phyloP scores from a whole-genome alignment of 2,113 vertebrate genomes.

The Lagopus muta region DNA sequence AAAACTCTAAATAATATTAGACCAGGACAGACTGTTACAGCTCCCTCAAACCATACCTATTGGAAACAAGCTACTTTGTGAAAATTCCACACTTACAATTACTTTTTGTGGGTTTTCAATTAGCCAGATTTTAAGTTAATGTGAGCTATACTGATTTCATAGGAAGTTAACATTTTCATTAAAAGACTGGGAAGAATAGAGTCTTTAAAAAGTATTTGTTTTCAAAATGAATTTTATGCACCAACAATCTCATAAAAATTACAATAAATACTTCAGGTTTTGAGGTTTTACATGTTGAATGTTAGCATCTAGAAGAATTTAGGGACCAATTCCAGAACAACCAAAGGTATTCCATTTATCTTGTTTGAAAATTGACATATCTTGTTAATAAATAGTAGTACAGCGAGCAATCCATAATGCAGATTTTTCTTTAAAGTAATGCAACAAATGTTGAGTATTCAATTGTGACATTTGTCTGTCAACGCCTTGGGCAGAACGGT shows the following conservation, averaged over 20 bases:
- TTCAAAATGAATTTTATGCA: background rate
- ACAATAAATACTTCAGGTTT: background rate
- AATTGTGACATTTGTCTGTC: rapidly evolving
- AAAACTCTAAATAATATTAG: background rate
- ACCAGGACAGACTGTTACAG: background rate
- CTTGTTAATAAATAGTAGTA: background rate
- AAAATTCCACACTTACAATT: background rate
- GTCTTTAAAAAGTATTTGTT: background rate
- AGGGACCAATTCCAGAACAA: background rate
- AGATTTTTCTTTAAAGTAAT: background rate
- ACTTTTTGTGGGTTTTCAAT: background rate
- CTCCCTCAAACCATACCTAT: background rate
- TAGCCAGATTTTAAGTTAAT: background rate
- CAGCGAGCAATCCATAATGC: background rate
- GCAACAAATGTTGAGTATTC: background rate
- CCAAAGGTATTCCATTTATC: background rate
- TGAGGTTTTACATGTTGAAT: background rate
- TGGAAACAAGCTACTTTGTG: background rate
- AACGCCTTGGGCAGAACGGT: background rate
- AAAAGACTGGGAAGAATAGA: background rate
- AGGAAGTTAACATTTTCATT: background rate
- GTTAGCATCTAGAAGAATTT: background rate
- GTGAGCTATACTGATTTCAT: background rate
- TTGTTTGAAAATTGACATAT: background rate
- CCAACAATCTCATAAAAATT: background rate